Conservation (phyloP, 1,140 invertebrate species). For the Camponotus vicinus region DNA sequence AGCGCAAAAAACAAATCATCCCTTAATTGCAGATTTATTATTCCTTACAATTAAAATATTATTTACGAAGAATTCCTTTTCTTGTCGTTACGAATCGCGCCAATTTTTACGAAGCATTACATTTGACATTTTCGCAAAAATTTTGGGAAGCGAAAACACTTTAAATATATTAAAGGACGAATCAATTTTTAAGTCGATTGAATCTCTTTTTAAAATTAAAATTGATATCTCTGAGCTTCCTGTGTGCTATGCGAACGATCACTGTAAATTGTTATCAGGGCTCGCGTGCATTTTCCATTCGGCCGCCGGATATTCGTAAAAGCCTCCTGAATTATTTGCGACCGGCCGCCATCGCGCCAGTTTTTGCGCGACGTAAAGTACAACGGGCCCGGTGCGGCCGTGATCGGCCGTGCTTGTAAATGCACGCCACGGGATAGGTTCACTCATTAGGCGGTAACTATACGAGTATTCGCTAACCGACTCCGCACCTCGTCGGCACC, state of each 20-base stretch:
- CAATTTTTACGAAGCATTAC: too few species aligned
- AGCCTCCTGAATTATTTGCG: constrained; percentile 62
- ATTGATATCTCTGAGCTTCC: not conserved
- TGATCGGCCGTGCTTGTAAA: constrained; percentile 60
- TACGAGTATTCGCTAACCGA: constrained; percentile 69
- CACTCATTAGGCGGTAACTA: constrained; percentile 76
- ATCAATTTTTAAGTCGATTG: not conserved
- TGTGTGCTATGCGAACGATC: not conserved
- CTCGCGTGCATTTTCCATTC: constrained; percentile 19
- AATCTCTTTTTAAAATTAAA: not conserved
- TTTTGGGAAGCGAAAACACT: not conserved
- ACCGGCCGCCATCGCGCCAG: constrained; percentile 6
- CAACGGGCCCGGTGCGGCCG: not conserved
- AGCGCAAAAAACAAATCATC: constrained; percentile 14
- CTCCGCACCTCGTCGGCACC: constrained; percentile 60
- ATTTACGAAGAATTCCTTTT: constrained; percentile 4
- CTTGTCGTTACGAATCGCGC: not conserved
- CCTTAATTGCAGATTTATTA: constrained; percentile 1
- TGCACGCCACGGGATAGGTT: constrained; percentile 74
- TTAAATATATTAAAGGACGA: not conserved
- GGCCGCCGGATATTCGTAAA: constrained; percentile 59
- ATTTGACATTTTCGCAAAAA: not conserved
- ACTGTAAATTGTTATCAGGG: constrained; percentile 41
- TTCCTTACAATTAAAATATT: constrained; percentile 3
- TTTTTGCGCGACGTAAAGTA: constrained; percentile 48